These are phyloP conservation scores for Okapia johnstoni DNA, from an alignment of 2,113 vertebrate genomes.

Conservation along the genomic window DNA sequence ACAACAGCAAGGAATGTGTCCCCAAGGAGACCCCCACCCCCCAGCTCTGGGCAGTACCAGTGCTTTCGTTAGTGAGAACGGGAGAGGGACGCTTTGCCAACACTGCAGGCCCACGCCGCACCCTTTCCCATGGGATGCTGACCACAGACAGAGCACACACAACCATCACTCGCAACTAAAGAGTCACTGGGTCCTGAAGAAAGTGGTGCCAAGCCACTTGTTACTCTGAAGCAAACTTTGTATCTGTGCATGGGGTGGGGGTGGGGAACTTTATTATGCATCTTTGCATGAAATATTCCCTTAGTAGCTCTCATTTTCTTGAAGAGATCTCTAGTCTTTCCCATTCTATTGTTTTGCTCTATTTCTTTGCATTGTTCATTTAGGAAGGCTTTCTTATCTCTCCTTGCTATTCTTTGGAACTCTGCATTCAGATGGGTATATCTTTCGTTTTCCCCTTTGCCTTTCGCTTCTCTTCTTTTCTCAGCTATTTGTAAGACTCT, in stretches of 20 bases:
- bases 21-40: not conserved
- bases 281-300: not conserved
- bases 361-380: not conserved
- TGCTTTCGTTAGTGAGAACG: accelerated
- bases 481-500: not conserved
- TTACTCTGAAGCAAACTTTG: not conserved
- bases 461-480: not conserved
- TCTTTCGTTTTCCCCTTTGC: not conserved
- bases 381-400: not conserved
- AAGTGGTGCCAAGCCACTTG: too few relatives aligned
- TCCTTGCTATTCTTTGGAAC: not conserved
- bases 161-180: accelerated
- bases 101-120: not conserved
- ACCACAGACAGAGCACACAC: not conserved
- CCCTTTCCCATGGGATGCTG: not conserved
- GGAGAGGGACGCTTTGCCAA: not conserved
- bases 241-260: not conserved
- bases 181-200: not conserved
- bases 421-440: not conserved
- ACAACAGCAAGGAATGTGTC: not conserved
- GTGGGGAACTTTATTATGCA: not conserved
- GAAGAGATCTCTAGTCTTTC: not conserved
- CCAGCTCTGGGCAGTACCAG: not conserved
- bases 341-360: not conserved
- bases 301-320: not conserved